Percentiles rank a stretch among this genome's conserved stretches.
Conservation (phyloP, 37 sponge, comb jelly and placozoan genomes). For the Petrosia ficiformis region DNA sequence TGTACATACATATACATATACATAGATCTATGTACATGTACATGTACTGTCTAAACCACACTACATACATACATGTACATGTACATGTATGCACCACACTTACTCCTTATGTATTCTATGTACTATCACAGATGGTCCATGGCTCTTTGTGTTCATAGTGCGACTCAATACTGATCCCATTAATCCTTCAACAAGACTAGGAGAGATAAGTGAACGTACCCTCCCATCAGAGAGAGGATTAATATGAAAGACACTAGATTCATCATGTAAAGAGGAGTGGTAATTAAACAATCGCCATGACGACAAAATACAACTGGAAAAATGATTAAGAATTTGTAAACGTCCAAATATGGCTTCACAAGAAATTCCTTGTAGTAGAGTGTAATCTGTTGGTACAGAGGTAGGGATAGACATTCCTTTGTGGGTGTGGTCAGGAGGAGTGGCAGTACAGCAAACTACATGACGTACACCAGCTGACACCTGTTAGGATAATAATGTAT, state of each 20-base stretch:
- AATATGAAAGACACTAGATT: conserved; percentile 16
- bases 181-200: conserved; percentile 20
- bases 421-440: conserved; percentile 32
- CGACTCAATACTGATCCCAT: conserved; percentile 37
- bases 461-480: conserved; percentile 76
- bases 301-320: conserved; percentile 46
- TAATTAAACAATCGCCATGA: conserved; percentile 71
- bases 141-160: conserved; percentile 51
- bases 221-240: conserved; percentile 40
- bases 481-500: neutral
- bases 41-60: no score
- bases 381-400: conserved; percentile 55
- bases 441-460: conserved; percentile 38
- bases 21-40: no score
- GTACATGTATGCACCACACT: no score
- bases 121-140: conserved; percentile 80
- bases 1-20: no score
- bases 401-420: conserved; percentile 35
- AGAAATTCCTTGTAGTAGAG: conserved; percentile 45
- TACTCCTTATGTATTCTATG: conserved; percentile 51
- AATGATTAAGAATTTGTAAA: conserved; percentile 53
- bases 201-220: conserved; percentile 35
- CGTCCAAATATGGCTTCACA: conserved; percentile 52
- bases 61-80: no score
- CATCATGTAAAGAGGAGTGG: neutral